A percentile compares a stretch with the other conserved stretches of the same genome.
Evolutionary conservation across 1,140 invertebrate genomes (phyloP).

Genomic region (Zaprionus africanus): DNA sequence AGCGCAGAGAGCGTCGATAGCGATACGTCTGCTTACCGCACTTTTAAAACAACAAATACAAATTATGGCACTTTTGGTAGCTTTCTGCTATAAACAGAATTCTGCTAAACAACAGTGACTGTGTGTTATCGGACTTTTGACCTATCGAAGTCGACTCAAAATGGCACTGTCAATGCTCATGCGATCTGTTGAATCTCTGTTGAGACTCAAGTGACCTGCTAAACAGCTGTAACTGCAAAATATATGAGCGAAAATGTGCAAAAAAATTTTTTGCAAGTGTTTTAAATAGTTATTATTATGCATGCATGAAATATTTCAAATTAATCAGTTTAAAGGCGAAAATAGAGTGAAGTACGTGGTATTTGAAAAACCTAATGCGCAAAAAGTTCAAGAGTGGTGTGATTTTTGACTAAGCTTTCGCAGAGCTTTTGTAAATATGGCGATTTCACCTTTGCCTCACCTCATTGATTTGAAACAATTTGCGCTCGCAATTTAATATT

Average conservation of each 20-base stretch:
- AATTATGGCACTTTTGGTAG: constrained; percentile 38
- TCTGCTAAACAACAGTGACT: constrained; percentile 21
- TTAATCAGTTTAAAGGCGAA: neutral
- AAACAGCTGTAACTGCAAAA: constrained; percentile 1
- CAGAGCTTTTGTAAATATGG: neutral
- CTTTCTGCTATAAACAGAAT: constrained; percentile 31
- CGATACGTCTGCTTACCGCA: constrained; percentile 42
- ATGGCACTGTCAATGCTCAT: constrained; percentile 22
- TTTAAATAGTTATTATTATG: neutral
- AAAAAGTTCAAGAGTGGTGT: constrained; percentile 11
- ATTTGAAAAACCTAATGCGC: neutral
- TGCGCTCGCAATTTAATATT: constrained; percentile 21
- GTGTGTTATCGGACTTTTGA: constrained; percentile 23
- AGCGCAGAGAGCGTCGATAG: constrained; percentile 25
- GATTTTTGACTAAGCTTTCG: constrained; percentile 26
- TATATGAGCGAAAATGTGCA: neutral
- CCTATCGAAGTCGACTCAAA: constrained; percentile 32
- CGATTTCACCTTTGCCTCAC: neutral
- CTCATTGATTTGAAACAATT: constrained; percentile 2
- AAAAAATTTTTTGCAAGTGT: neutral
- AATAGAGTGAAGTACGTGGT: neutral
- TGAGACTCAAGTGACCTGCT: constrained; percentile 16
- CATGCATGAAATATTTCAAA: neutral
- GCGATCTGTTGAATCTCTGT: constrained; percentile 9
- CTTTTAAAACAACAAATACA: constrained; percentile 50